Evolutionary conservation across 2,888 invertebrate genomes (phyloP).

Genomic region (Brachyopa scutellaris): DNA sequence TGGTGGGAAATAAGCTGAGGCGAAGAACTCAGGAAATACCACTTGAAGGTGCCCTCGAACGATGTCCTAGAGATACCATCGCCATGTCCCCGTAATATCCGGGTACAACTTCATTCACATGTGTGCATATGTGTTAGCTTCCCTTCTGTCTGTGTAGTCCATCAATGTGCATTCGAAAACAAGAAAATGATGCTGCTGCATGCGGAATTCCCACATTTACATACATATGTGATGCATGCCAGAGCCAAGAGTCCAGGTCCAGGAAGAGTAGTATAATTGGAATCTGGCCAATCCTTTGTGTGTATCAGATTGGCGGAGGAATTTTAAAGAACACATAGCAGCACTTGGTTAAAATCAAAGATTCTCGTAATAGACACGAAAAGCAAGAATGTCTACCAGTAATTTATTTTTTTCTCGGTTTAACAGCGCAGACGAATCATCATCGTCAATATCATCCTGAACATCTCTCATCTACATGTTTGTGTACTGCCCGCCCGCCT

Average conservation of each 20-base stretch:
- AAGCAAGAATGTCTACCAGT: conserved; percentile 46
- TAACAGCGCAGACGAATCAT: conserved; percentile 44
- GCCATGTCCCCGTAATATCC: conserved; percentile 58
- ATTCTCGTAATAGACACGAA: conserved; percentile 61
- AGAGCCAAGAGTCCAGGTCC: conserved; percentile 31
- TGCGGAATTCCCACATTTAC: conserved; percentile 70
- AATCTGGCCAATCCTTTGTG: conserved; percentile 62
- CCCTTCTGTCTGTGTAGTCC: neutral
- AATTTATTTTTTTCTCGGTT: neutral
- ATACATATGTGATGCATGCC: conserved; percentile 60
- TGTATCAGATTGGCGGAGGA: conserved; percentile 14
- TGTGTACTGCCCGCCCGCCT: neutral
- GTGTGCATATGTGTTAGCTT: neutral
- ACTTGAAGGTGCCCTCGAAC: conserved; percentile 54
- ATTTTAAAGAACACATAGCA: conserved; percentile 35
- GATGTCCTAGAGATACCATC: conserved; percentile 20
- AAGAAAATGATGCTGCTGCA: conserved; percentile 47
- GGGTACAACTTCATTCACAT: conserved; percentile 47
- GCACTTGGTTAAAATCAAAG: conserved; percentile 30
- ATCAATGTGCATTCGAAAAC: conserved; percentile 62
- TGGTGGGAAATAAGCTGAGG: conserved; percentile 26
- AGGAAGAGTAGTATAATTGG: conserved; percentile 60
- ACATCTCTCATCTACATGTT: conserved; percentile 39
- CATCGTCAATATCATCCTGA: conserved; percentile 31
- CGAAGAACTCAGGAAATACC: conserved; percentile 49